Base-by-base conservation (phyloP, 2,797 vertebrate species). In the Hapalemur alaotrensis region DNA sequence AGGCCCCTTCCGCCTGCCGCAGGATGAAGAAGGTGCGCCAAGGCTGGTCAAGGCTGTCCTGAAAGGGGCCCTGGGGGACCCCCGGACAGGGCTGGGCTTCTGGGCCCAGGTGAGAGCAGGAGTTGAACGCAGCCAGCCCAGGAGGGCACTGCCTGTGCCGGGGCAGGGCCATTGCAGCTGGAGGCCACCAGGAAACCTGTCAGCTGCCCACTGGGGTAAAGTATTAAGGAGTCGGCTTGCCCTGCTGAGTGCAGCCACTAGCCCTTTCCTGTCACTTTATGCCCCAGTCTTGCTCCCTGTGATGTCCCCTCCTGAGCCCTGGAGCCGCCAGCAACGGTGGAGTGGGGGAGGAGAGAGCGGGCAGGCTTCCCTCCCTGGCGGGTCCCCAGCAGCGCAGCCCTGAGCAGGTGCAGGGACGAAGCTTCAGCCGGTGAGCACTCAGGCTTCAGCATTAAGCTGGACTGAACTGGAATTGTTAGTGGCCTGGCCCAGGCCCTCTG, bases 231-330 rank as follows among this genome's bases (percentile, higher is more conserved):
- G 38, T 30, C 41, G 38, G 32, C 7, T 70, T 69, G 15, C 52
- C 65, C n/a, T 3, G 23, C 41, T 30, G 32, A 35, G 52, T 17
- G 20, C 23, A 30, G 4, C 35, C 4, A 7, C 35, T 50, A 5
- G 41, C 9, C 41, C 57, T 72, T 75, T 17, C 25, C 41, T 23
- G 41, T 70, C 12, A 32, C 2, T 2, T 0, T 6, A 23, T 73
- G 18, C 41, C n/a, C n/a, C 4, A 69, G 22, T 35, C 13, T 35
- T 35, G 18, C 12, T n/a, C 12, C 75, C 75, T 7, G 35, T 13
- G n/a, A 0, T 7, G 4, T 23, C 35, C 20, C n/a, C 46, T 35
- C 3, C 1, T 3, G 4, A 50, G 22, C 32, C 18, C 17, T 85
- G 35, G 52, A 48, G 43, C 43, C 4, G 2, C 46, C 61, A 84